Percentiles rank a stretch among this genome's conserved stretches.
Evolutionary conservation across 2,888 invertebrate genomes (phyloP).

Genomic region (Pseudanteris insignis): DNA sequence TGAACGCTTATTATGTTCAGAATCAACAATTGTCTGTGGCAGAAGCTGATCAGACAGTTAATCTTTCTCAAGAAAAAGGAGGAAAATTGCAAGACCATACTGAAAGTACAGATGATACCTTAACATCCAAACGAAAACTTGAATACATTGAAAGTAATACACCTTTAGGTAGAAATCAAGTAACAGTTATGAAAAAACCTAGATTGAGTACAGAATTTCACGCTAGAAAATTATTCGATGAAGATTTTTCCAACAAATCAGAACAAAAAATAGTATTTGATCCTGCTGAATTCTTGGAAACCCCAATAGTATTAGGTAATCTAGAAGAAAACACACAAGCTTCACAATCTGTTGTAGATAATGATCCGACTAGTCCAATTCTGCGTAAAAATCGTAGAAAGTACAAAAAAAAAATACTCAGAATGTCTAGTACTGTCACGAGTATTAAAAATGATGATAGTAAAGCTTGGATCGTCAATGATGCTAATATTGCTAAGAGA

Average conservation of each 20-base stretch:
- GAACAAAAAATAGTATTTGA: constrained; percentile 51
- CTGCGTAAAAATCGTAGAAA: constrained; percentile 19
- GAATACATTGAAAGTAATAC: constrained; percentile 49
- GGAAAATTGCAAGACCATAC: constrained; percentile 27
- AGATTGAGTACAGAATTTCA: constrained; percentile 51
- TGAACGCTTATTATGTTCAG: too few relatives aligned
- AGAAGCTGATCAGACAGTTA: constrained; percentile 59
- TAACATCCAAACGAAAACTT: constrained; percentile 36
- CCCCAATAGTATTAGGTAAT: neutral
- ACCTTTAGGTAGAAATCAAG: constrained; percentile 39
- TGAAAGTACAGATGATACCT: neutral
- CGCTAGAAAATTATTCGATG: constrained; percentile 48
- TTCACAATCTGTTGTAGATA: constrained; percentile 1
- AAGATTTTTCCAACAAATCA: constrained; percentile 44
- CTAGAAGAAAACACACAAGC: constrained; percentile 18
- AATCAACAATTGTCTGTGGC: constrained; percentile 24
- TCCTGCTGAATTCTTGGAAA: constrained; percentile 46
- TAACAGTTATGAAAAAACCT: constrained; percentile 49
- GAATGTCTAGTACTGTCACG: constrained; percentile 10
- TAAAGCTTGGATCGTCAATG: neutral
- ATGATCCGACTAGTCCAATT: constrained; percentile 29
- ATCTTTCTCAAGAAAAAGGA: constrained; percentile 48
- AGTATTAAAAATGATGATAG: neutral
- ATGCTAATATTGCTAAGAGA: neutral
- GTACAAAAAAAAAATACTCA: constrained; percentile 14